phyloP scores from a whole-genome alignment of 2,888 invertebrate species.

The Gymnocheta viridis region DNA sequence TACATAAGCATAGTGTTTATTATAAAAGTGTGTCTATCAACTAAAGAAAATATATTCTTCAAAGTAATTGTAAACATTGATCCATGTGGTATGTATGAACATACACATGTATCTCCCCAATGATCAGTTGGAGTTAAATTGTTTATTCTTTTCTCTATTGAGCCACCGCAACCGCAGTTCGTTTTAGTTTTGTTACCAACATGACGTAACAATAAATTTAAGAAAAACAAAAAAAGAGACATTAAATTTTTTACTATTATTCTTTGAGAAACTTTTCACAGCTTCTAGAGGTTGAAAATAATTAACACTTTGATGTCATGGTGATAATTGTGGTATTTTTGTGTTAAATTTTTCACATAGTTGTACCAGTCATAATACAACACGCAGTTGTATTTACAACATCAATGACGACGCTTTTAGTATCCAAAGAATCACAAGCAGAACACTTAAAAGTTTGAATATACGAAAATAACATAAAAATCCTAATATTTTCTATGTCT shows the following conservation, averaged over 20 bases:
- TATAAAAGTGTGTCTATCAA: neutral
- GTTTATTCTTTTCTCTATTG: neutral
- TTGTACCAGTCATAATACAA: neutral
- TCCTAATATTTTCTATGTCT: neutral
- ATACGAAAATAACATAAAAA: neutral
- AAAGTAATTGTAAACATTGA: neutral
- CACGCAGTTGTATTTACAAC: neutral
- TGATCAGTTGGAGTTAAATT: neutral
- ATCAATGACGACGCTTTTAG: neutral
- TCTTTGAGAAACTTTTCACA: slow-evolving; percentile 37
- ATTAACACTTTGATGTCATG: slow-evolving; percentile 67
- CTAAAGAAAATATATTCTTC: neutral
- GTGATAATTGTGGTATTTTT: slow-evolving; percentile 57
- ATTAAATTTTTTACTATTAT: neutral
- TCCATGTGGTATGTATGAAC: too few species aligned
- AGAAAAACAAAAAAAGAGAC: neutral
- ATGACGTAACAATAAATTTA: slow-evolving; percentile 25
- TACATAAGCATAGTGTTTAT: neutral
- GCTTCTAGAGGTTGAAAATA: slow-evolving; percentile 51
- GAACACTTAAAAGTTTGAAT: neutral
- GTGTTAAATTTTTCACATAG: slow-evolving; percentile 48
- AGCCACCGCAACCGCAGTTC: neutral
- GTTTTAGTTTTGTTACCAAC: slow-evolving; percentile 6
- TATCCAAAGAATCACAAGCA: neutral
- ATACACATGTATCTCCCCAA: neutral